Percentiles rank a stretch among this genome's conserved stretches.
Conservation (phyloP, 30 jellyfish, hydroid and myxozoan genomes). For the Aurelia sp. region DNA sequence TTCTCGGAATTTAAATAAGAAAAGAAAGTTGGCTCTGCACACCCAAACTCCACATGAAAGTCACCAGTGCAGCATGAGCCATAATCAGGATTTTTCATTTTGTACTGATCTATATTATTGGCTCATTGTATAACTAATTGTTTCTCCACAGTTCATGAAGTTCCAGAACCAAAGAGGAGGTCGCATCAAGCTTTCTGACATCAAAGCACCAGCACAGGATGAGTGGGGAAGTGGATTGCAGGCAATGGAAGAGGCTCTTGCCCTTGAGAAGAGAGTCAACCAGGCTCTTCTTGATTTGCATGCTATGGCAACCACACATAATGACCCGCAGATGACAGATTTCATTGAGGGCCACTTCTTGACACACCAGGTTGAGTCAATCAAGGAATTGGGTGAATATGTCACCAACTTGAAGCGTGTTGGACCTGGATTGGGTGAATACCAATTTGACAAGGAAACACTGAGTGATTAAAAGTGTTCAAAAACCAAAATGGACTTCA, state of each 20-base stretch:
- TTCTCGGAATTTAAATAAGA: no score
- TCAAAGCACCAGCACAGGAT: slow-evolving; percentile 81
- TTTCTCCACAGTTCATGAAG: slow-evolving; percentile 76
- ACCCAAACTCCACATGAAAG: no score
- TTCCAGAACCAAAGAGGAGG: slow-evolving; percentile 98
- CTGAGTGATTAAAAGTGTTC: slow-evolving; percentile 14
- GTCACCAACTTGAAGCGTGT: slow-evolving; percentile 94
- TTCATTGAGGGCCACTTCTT: slow-evolving; percentile 86
- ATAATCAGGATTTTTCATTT: no score
- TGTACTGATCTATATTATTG: no score
- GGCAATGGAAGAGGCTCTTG: slow-evolving; percentile 95
- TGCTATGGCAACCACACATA: slow-evolving; percentile 69
- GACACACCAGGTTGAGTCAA: slow-evolving; percentile 91
- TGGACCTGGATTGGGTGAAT: slow-evolving; percentile 96
- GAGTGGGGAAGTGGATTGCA: slow-evolving; percentile 91
- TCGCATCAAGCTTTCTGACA: slow-evolving; percentile 77
- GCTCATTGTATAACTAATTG: no score
- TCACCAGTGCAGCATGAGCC: no score
- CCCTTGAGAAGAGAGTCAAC: slow-evolving; percentile 90
- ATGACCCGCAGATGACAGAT: slow-evolving; percentile 91
- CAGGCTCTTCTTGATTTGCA: slow-evolving; percentile 86
- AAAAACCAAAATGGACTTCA: slow-evolving; percentile 2
- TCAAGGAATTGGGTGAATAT: slow-evolving; percentile 83
- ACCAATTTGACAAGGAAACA: slow-evolving; percentile 85
- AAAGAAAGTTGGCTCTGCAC: no score